Percentiles rank a stretch among this genome's conserved stretches.
Evolutionary conservation across 2,797 vertebrate genomes (phyloP).

Genomic region (Melanogrammus aeglefinus): DNA sequence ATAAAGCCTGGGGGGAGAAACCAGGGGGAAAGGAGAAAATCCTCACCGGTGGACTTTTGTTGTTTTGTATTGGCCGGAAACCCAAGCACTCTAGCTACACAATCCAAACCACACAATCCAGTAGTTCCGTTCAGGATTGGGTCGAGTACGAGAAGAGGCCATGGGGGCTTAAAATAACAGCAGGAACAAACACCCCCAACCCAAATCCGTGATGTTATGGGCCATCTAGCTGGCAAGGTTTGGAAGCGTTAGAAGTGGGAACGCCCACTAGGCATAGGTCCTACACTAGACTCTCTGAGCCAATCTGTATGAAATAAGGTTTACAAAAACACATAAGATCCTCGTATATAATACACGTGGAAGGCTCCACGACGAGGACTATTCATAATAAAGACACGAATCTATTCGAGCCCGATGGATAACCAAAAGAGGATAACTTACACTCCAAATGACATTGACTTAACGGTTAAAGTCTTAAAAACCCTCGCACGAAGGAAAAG

Average conservation of each 20-base stretch:
- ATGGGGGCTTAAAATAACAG: neutral
- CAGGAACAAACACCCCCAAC: neutral
- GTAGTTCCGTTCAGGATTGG: neutral
- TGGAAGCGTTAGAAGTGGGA: neutral
- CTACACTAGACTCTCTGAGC: no score
- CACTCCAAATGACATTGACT: no score
- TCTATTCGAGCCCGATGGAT: no score
- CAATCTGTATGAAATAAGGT: no score
- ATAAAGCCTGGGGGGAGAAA: no score
- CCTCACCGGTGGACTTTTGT: neutral
- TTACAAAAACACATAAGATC: no score
- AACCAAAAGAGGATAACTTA: no score
- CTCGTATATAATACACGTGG: no score
- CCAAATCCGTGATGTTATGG: neutral
- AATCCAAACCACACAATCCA: neutral
- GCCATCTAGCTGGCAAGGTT: neutral
- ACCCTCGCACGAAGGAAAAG: no score
- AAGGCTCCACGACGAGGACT: no score
- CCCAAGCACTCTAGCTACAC: neutral
- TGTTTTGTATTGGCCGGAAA: neutral
- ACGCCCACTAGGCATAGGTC: neutral
- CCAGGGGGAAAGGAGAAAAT: neutral
- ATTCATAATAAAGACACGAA: no score
- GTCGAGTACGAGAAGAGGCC: neutral
- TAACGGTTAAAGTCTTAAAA: no score